Evolutionary conservation across 2,113 vertebrate genomes (phyloP).

Genomic region (Sapayoa aenigma): DNA sequence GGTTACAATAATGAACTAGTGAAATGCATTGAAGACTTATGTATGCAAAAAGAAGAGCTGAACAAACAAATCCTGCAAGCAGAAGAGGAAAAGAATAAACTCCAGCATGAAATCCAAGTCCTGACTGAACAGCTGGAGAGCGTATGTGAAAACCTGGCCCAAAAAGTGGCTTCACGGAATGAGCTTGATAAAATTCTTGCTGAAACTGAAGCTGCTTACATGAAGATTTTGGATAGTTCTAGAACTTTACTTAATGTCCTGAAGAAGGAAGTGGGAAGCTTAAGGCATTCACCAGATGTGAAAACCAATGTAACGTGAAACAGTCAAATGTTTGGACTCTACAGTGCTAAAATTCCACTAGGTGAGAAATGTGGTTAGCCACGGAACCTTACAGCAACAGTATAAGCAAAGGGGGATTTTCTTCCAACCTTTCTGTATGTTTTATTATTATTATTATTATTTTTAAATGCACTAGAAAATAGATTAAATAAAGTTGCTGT

Average conservation of each 20-base stretch:
- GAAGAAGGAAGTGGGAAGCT: slow-evolving; percentile 61
- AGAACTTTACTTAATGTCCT: slow-evolving; percentile 57
- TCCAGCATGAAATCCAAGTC: slow-evolving; percentile 50
- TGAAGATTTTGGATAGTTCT: slow-evolving; percentile 70
- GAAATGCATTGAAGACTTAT: slow-evolving; percentile 57
- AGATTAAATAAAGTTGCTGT: slow-evolving; percentile 27
- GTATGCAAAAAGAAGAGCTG: slow-evolving; percentile 44
- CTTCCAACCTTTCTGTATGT: background rate
- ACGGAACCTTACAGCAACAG: background rate
- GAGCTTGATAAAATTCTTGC: slow-evolving; percentile 63
- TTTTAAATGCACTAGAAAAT: slow-evolving; percentile 17
- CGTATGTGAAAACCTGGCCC: slow-evolving; percentile 45
- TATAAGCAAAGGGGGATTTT: background rate
- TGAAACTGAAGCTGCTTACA: slow-evolving; percentile 62
- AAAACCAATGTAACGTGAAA: slow-evolving; percentile 28
- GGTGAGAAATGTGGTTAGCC: slow-evolving; percentile 37
- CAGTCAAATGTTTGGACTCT: background rate
- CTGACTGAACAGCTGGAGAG: slow-evolving; percentile 25
- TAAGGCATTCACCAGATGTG: slow-evolving; percentile 27
- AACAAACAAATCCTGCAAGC: slow-evolving; percentile 54
- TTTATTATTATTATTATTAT: background rate
- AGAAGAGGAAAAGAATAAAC: slow-evolving; percentile 41
- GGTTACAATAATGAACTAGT: slow-evolving; percentile 63
- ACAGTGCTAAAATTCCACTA: slow-evolving; percentile 20
- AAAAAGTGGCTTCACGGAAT: slow-evolving; percentile 44